phyloP scores from a whole-genome alignment of 2,113 vertebrate genomes.

The Brachionichthys hirsutus region DNA sequence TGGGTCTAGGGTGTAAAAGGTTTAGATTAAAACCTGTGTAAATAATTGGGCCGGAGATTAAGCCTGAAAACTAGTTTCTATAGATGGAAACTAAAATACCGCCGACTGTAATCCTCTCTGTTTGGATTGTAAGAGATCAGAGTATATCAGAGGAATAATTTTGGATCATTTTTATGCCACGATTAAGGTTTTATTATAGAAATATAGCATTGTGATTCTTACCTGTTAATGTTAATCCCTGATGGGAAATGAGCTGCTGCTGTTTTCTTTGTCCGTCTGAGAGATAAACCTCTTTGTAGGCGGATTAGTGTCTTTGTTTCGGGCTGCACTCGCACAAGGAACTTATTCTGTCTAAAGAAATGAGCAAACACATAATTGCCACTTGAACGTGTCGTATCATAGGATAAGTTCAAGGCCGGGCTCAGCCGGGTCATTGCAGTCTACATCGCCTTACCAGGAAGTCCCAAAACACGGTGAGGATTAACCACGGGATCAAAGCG shows the following conservation, averaged over 20 bases:
- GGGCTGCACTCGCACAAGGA: constrained; percentile 12
- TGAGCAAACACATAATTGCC: constrained; percentile 28
- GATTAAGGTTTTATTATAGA: not conserved
- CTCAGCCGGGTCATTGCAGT: constrained; percentile 35
- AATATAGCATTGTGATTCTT: not conserved
- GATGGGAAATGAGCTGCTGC: constrained; percentile 7
- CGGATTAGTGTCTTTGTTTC: constrained; percentile 28
- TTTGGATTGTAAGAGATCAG: no score
- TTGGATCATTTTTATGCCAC: no score
- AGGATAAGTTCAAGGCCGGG: constrained; percentile 23
- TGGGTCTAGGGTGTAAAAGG: constrained; percentile 1
- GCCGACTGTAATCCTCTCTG: no score
- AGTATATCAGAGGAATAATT: no score
- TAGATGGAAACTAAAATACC: no score
- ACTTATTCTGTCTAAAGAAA: constrained; percentile 11
- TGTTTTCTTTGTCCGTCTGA: constrained; percentile 14
- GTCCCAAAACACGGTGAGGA: constrained; percentile 45
- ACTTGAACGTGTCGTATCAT: constrained; percentile 28
- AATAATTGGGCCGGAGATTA: not conserved
- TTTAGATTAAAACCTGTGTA: constrained; percentile 8
- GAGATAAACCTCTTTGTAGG: constrained; percentile 23
- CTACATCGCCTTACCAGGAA: constrained; percentile 27
- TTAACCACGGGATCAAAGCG: constrained; percentile 54
- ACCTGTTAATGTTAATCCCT: constrained; percentile 16
- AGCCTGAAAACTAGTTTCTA: not conserved